Percentiles rank a stretch among this genome's conserved stretches.
Evolutionary conservation across 64 coral and sea anemone genomes (phyloP).

Genomic region (Montipora efflorescens): DNA sequence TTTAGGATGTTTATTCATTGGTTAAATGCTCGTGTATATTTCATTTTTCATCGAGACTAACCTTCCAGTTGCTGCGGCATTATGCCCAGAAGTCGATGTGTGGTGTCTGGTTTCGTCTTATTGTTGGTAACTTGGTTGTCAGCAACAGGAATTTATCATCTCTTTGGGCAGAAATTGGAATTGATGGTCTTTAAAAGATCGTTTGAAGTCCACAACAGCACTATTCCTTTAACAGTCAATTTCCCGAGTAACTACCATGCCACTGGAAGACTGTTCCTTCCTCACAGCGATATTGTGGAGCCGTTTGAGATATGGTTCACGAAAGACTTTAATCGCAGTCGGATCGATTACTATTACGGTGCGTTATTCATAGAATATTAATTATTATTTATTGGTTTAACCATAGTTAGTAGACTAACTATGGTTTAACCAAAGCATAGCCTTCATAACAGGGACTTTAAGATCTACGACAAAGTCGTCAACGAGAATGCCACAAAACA

Average conservation of each 20-base stretch:
- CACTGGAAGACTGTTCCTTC: conserved; percentile 81
- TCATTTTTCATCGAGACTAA: background rate
- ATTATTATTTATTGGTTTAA: too few species aligned
- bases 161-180: background rate
- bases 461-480: too few species aligned
- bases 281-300: conserved; percentile 90
- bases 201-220: background rate
- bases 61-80: background rate
- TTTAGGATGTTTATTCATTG: background rate
- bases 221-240: background rate
- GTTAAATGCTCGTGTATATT: background rate
- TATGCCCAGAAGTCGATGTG: background rate
- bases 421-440: too few species aligned
- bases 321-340: conserved; percentile 82
- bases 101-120: background rate
- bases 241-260: conserved; percentile 85
- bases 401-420: too few species aligned
- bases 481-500: too few species aligned
- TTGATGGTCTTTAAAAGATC: background rate
- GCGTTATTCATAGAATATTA: background rate
- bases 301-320: conserved; percentile 96
- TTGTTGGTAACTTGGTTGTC: conserved; percentile 9
- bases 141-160: background rate
- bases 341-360: conserved; percentile 99
- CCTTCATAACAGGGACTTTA: too few species aligned